Conservation (phyloP, 2,797 vertebrate genomes). For the Eleutherodactylus coqui region DNA sequence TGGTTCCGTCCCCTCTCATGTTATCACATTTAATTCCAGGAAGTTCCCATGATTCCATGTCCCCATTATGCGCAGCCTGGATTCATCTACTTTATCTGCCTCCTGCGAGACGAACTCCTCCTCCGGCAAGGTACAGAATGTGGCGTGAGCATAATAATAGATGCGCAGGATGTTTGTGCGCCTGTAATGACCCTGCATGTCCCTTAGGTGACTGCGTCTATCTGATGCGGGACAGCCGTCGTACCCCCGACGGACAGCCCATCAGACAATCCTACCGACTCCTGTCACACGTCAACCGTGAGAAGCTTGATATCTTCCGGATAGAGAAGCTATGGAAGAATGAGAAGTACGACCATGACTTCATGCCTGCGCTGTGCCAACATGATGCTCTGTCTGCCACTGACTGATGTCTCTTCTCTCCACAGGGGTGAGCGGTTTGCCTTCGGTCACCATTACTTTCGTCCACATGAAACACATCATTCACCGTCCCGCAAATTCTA, state of each 20-base stretch:
- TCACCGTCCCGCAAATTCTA: slow-evolving; percentile 88
- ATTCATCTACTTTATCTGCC: slow-evolving; percentile 97
- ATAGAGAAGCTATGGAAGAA: slow-evolving; percentile 99
- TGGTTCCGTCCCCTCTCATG: background rate
- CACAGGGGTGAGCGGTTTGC: slow-evolving; percentile 93
- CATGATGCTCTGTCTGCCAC: background rate
- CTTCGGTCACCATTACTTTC: slow-evolving; percentile 98
- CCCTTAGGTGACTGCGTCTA: slow-evolving; percentile 96
- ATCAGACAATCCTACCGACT: slow-evolving; percentile 94
- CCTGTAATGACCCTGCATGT: background rate
- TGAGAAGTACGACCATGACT: slow-evolving; percentile 81
- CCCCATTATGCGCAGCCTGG: slow-evolving; percentile 95
- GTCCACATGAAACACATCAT: slow-evolving; percentile 96
- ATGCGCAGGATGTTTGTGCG: background rate
- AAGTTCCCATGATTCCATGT: slow-evolving; percentile 97
- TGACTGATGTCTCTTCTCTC: background rate
- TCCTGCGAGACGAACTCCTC: slow-evolving; percentile 92
- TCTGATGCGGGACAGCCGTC: slow-evolving; percentile 96
- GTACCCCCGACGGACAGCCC: slow-evolving; percentile 92
- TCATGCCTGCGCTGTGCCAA: background rate
- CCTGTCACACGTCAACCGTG: slow-evolving; percentile 92
- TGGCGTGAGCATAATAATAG: background rate
- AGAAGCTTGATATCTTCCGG: slow-evolving; percentile 98
- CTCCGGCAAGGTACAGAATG: slow-evolving; percentile 89
- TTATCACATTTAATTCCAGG: slow-evolving; percentile 74